A percentile compares a stretch with the other conserved stretches of the same genome.
phyloP scores from a whole-genome alignment of 2,797 vertebrate species.

The Rhadinocentrus ornatus region DNA sequence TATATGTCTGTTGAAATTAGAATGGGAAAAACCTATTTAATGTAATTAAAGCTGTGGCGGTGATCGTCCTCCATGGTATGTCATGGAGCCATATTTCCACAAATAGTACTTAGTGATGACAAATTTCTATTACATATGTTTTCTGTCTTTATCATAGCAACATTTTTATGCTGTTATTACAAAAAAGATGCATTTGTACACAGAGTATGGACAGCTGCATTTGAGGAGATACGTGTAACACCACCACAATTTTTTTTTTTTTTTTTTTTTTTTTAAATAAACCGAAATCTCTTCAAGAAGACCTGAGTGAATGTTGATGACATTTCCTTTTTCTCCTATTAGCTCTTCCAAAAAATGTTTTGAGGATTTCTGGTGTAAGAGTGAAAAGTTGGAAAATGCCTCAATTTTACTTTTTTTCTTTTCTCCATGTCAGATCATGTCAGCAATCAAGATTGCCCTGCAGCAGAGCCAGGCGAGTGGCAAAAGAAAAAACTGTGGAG shows the following conservation, averaged over 20 bases:
- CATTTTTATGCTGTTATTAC: neutral
- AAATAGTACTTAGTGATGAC: neutral
- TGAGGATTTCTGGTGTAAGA: too few species aligned
- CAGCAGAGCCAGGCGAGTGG: constrained; percentile 66
- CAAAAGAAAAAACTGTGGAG: constrained; percentile 77
- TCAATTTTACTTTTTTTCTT: neutral
- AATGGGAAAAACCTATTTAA: neutral
- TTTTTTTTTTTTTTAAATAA: too few species aligned
- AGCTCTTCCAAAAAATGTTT: neutral
- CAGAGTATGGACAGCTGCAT: neutral
- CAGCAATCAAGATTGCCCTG: constrained; percentile 69
- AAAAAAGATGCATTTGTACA: neutral
- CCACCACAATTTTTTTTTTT: too few species aligned
- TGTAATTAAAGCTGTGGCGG: neutral
- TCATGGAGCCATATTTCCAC: neutral
- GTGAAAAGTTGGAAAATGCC: neutral
- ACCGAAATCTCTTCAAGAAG: too few species aligned
- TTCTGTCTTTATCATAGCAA: neutral
- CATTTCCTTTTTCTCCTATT: too few species aligned
- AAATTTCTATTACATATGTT: neutral
- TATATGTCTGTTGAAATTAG: neutral
- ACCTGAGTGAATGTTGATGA: too few species aligned
- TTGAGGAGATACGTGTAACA: neutral
- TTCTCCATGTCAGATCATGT: constrained; percentile 74
- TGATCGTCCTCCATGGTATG: neutral